Conservation (phyloP, 2,888 invertebrate genomes). For the Holacanthella duospinosa region DNA sequence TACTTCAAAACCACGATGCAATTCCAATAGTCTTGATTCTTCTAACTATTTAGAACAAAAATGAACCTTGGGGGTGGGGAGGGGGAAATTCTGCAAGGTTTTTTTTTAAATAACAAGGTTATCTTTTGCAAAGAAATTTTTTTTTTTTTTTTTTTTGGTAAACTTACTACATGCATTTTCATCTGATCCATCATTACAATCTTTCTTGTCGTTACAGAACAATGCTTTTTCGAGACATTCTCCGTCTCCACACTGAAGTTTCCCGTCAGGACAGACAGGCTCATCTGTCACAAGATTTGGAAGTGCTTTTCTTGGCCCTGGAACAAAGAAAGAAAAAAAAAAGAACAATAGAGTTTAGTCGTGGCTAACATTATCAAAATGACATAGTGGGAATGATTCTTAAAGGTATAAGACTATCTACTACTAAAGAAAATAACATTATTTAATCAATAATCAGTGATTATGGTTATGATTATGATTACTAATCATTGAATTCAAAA, state of each 20-base stretch:
- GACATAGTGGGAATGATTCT: neutral
- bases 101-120: too few species aligned
- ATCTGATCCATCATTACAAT: slow-evolving; percentile 88
- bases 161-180: slow-evolving; percentile 90
- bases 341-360: neutral
- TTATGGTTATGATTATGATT: too few species aligned
- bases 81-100: too few species aligned
- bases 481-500: too few species aligned
- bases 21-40: too few species aligned
- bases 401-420: neutral
- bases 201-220: slow-evolving; percentile 85
- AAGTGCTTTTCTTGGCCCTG: slow-evolving; percentile 79
- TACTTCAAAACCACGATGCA: too few species aligned
- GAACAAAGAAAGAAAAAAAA: slow-evolving; percentile 41
- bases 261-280: slow-evolving; percentile 80
- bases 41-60: too few species aligned
- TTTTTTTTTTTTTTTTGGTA: too few species aligned
- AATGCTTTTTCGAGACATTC: slow-evolving; percentile 84
- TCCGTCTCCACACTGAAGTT: slow-evolving; percentile 81
- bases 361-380: neutral
- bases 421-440: too few species aligned
- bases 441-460: too few species aligned
- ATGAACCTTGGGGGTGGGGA: too few species aligned
- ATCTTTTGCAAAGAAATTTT: too few species aligned
- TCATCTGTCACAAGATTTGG: slow-evolving; percentile 87